Percentiles rank a stretch among this genome's conserved stretches.
These are phyloP conservation scores for Buceros bicornis DNA, from an alignment of 2,797 vertebrate species.

Conservation along the genomic window DNA sequence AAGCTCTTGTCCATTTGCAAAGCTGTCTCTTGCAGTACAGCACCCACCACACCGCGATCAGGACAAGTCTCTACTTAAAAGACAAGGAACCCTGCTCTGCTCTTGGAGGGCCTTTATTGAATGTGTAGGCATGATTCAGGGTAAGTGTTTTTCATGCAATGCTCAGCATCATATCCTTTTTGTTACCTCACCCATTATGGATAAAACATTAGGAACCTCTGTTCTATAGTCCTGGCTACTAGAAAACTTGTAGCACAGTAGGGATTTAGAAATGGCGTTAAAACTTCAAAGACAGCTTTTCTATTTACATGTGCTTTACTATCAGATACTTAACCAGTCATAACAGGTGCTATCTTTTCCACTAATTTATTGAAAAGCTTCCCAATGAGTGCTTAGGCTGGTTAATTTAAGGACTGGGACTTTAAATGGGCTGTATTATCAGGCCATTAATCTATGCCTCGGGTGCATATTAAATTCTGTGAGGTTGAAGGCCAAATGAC, in stretches of 20 bases:
- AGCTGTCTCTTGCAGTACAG: not conserved
- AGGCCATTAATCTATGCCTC: slow-evolving; percentile 30
- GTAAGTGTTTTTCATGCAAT: not conserved
- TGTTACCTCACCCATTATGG: not conserved
- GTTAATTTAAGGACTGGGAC: slow-evolving; percentile 27
- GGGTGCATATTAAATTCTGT: not conserved
- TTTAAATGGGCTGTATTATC: slow-evolving; percentile 23
- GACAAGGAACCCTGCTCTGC: not conserved
- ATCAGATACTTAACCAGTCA: not conserved
- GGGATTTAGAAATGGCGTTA: not conserved
- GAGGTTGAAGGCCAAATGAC: slow-evolving; percentile 14
- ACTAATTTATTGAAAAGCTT: not conserved
- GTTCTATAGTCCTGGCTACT: not conserved
- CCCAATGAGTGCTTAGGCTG: not conserved
- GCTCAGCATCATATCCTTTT: not conserved
- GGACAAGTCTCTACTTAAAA: not conserved
- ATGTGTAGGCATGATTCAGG: not conserved
- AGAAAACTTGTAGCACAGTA: not conserved
- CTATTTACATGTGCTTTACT: not conserved
- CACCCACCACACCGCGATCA: not conserved
- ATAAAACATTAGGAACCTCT: not conserved
- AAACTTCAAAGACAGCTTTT: not conserved
- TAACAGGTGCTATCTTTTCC: not conserved
- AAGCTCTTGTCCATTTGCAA: not conserved
- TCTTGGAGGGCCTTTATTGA: not conserved